A percentile compares a stretch with the other conserved stretches of the same genome.
Evolutionary conservation across 2,888 invertebrate genomes (phyloP).

Genomic region (Argyra leucocephala): DNA sequence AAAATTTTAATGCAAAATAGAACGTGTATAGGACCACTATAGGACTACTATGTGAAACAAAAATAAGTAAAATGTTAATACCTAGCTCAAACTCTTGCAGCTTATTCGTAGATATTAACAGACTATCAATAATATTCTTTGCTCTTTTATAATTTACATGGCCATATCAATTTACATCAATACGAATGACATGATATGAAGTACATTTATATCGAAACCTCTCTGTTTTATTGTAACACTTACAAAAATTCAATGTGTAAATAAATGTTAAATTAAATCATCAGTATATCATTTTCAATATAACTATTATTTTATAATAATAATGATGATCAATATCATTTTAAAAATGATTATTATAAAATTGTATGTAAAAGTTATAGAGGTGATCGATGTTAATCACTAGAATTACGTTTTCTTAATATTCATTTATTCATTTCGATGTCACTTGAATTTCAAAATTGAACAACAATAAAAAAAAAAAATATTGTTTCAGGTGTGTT

Average conservation of each 20-base stretch:
- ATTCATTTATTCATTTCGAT: not conserved
- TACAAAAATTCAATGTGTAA: not conserved
- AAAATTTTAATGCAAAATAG: no score
- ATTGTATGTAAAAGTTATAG: not conserved
- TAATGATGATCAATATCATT: not conserved
- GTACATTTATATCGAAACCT: no score
- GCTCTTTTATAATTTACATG: no score
- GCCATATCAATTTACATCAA: no score
- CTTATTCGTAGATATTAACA: no score
- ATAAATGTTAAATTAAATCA: slow-evolving; percentile 6
- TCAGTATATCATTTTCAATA: not conserved
- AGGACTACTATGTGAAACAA: no score
- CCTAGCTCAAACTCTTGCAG: no score
- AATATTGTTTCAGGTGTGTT: slow-evolving; percentile 1
- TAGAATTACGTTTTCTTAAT: not conserved
- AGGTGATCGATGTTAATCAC: not conserved
- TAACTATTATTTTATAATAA: not conserved
- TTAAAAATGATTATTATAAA: not conserved
- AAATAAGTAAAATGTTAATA: no score
- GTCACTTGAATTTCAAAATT: slow-evolving; percentile 2
- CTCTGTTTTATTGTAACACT: not conserved
- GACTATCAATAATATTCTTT: no score
- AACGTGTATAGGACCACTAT: no score
- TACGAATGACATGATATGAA: no score
- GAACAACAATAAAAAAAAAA: not conserved